phyloP scores from a whole-genome alignment of 2,888 invertebrate species.

The Diaphora mendica region DNA sequence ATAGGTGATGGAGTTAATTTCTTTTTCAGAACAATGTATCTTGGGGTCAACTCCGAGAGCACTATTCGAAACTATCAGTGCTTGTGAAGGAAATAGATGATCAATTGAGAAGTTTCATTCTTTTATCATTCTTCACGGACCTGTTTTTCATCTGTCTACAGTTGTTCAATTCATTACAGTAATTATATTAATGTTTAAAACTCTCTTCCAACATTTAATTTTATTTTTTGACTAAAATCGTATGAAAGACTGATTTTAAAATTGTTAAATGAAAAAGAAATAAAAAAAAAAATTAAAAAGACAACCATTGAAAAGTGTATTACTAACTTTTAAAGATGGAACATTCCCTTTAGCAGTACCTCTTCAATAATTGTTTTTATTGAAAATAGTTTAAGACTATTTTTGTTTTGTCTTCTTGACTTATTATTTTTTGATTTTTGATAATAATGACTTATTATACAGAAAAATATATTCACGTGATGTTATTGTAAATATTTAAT shows the following conservation, averaged over 20 bases:
- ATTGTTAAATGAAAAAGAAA: too few species aligned
- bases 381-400: too few species aligned
- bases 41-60: slow-evolving; percentile 58
- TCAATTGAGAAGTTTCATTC: slow-evolving; percentile 56
- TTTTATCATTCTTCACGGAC: slow-evolving; percentile 59
- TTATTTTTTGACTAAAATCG: too few species aligned
- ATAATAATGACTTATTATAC: neutral
- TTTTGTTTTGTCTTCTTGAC: too few species aligned
- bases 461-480: neutral
- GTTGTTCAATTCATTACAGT: slow-evolving; percentile 60
- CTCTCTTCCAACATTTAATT: neutral
- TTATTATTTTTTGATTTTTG: neutral
- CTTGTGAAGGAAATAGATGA: slow-evolving; percentile 54
- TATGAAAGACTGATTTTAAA: too few species aligned
- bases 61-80: slow-evolving; percentile 54
- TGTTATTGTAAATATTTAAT: neutral
- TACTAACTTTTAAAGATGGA: too few species aligned
- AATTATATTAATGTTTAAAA: slow-evolving; percentile 24
- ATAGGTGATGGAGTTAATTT: too few species aligned
- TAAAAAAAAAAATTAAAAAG: too few species aligned
- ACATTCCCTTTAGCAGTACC: too few species aligned
- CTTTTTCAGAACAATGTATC: slow-evolving; percentile 48
- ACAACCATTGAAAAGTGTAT: too few species aligned
- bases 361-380: too few species aligned
- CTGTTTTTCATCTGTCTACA: slow-evolving; percentile 59